phyloP scores from a whole-genome alignment of 2,113 vertebrate species.

The Marmota flaviventris region DNA sequence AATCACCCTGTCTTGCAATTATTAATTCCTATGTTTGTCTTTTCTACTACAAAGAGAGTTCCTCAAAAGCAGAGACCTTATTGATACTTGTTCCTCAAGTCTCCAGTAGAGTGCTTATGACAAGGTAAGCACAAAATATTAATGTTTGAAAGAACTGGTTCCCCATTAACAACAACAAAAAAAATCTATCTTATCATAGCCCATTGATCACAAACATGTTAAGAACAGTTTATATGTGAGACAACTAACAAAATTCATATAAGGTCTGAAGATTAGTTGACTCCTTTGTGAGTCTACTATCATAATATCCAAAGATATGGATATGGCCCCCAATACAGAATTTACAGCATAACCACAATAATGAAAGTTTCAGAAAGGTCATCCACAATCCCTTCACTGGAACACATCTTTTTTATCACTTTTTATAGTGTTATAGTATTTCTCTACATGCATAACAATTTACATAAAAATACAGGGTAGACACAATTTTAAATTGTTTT shows the following conservation, averaged over 20 bases:
- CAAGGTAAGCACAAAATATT: background rate
- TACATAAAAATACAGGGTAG: background rate
- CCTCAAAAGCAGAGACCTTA: background rate
- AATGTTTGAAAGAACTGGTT: background rate
- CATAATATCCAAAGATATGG: background rate
- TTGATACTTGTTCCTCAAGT: background rate
- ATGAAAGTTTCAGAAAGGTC: background rate
- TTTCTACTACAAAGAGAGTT: background rate
- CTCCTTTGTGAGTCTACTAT: background rate
- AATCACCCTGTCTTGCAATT: background rate
- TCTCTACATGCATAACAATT: background rate
- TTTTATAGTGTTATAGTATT: background rate
- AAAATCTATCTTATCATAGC: background rate
- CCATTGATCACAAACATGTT: background rate
- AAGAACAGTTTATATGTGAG: background rate
- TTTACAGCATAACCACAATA: background rate
- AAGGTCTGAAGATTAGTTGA: background rate
- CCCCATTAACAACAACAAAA: background rate
- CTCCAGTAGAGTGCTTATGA: background rate
- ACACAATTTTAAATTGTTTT: background rate
- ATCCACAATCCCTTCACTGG: background rate
- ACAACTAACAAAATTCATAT: background rate
- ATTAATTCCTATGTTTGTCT: background rate
- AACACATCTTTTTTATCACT: background rate
- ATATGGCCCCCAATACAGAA: background rate